Evolutionary conservation across 2,113 vertebrate species (phyloP).

Genomic region (Nanger granti): DNA sequence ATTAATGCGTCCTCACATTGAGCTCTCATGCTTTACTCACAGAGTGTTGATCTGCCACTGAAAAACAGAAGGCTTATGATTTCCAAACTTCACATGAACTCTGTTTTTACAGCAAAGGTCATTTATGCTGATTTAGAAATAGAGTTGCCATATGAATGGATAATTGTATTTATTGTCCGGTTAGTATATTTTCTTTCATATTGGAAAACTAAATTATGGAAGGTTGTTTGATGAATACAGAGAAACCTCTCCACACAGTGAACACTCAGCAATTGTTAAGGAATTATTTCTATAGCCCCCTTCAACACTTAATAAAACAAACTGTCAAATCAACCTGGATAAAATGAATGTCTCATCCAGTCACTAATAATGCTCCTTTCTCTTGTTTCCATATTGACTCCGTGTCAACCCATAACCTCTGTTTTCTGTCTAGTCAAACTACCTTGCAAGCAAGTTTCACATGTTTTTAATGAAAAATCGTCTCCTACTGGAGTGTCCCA

Average conservation of each 20-base stretch:
- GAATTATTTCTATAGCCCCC: background rate
- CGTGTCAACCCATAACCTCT: background rate
- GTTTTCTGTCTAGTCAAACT: background rate
- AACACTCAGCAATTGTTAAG: background rate
- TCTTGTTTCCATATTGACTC: background rate
- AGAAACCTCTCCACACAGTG: background rate
- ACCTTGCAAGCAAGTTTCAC: slow-evolving; percentile 9
- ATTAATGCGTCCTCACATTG: background rate
- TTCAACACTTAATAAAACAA: background rate
- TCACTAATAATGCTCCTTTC: background rate
- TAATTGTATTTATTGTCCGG: background rate
- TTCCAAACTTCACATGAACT: background rate
- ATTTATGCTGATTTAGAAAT: slow-evolving; percentile 11
- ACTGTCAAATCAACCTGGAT: background rate
- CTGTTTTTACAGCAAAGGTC: background rate
- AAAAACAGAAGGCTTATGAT: background rate
- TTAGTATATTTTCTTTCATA: background rate
- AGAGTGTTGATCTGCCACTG: background rate
- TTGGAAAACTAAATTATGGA: background rate
- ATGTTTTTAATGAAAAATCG: slow-evolving; percentile 1
- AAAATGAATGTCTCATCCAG: background rate
- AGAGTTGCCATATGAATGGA: background rate
- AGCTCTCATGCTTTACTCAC: background rate
- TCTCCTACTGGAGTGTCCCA: background rate
- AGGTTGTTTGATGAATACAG: background rate